These are phyloP conservation scores for Phoebastria nigripes DNA, from an alignment of 2,797 vertebrate genomes.

Conservation along the genomic window DNA sequence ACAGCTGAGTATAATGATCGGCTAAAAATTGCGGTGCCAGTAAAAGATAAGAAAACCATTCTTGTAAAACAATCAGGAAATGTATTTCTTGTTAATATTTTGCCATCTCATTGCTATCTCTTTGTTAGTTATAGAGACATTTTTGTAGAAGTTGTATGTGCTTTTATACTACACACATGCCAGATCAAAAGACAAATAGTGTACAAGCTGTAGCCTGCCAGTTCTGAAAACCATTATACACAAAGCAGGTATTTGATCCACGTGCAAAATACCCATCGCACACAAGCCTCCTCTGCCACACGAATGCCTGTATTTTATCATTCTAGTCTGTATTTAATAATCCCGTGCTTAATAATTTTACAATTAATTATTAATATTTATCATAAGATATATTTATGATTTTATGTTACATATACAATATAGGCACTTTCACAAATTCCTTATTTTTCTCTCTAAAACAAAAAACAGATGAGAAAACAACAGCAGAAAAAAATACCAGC, in stretches of 20 bases:
- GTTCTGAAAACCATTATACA: neutral
- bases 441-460: neutral
- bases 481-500: neutral
- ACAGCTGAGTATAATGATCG: neutral
- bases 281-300: neutral
- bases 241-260: slow-evolving; percentile 7
- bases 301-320: neutral
- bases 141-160: slow-evolving; percentile 7
- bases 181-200: neutral
- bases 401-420: neutral
- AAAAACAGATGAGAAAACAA: neutral
- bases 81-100: slow-evolving; percentile 22
- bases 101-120: neutral
- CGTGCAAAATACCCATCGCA: neutral
- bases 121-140: neutral
- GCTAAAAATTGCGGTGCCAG: slow-evolving; percentile 20
- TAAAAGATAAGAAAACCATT: slow-evolving; percentile 45
- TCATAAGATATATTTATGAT: neutral
- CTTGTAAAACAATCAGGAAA: slow-evolving; percentile 16
- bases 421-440: neutral
- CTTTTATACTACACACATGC: neutral
- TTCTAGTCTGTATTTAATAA: neutral
- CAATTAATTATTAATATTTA: neutral
- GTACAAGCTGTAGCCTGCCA: slow-evolving; percentile 2
- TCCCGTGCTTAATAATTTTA: neutral